Conservation (phyloP, 2,113 vertebrate genomes). For the Montifringilla adamsi region DNA sequence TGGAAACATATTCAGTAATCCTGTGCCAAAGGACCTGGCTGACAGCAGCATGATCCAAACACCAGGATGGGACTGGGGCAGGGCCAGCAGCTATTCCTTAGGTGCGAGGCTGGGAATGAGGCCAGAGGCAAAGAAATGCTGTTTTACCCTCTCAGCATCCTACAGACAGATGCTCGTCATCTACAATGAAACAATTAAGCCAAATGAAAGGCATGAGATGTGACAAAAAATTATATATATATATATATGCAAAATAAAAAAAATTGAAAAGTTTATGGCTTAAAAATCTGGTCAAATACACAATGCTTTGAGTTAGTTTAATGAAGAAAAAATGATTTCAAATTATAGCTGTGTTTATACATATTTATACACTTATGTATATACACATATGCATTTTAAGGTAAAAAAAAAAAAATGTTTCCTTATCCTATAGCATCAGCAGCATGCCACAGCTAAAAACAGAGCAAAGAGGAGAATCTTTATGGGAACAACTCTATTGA, state of each 20-base stretch:
- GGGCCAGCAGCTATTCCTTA: slow-evolving; percentile 74
- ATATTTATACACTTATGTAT: slow-evolving; percentile 67
- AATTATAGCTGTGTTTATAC: slow-evolving; percentile 75
- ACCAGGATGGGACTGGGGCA: slow-evolving; percentile 68
- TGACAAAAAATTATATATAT: slow-evolving; percentile 59
- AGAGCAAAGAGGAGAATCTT: slow-evolving; percentile 54
- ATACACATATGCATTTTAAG: slow-evolving; percentile 58
- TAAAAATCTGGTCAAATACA: slow-evolving; percentile 63
- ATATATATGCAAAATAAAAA: slow-evolving; percentile 70
- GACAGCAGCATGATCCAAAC: slow-evolving; percentile 78
- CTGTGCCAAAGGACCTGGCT: slow-evolving; percentile 73
- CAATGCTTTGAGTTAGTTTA: slow-evolving; percentile 53
- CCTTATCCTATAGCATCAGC: slow-evolving; percentile 82
- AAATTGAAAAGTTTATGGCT: slow-evolving; percentile 52
- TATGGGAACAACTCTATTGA: slow-evolving; percentile 20
- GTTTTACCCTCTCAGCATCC: slow-evolving; percentile 63
- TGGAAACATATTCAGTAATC: slow-evolving; percentile 89
- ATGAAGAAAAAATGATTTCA: slow-evolving; percentile 65
- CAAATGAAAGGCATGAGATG: slow-evolving; percentile 75
- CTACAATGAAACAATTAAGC: slow-evolving; percentile 75
- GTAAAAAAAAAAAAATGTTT: slow-evolving; percentile 68
- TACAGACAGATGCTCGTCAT: slow-evolving; percentile 61
- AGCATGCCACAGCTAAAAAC: slow-evolving; percentile 84
- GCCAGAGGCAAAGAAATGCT: slow-evolving; percentile 69
- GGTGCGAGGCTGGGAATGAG: slow-evolving; percentile 71